A percentile compares a stretch with the other conserved stretches of the same genome.
phyloP scores from a whole-genome alignment of 2,797 vertebrate genomes.

The Carduelis carduelis region DNA sequence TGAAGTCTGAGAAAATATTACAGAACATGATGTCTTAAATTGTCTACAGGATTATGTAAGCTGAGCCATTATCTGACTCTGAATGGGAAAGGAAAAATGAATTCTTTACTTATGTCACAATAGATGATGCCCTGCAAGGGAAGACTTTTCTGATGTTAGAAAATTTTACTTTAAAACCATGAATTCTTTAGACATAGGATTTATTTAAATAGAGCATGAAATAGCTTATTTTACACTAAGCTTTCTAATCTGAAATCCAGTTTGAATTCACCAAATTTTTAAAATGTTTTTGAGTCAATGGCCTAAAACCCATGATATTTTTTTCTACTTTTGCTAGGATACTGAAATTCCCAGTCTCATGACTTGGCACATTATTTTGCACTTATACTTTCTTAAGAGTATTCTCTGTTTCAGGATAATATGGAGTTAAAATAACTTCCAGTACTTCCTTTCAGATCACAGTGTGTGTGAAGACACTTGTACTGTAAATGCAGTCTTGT shows the following conservation, averaged over 20 bases:
- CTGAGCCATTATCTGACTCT: background rate
- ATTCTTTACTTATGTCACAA: background rate
- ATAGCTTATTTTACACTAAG: background rate
- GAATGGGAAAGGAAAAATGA: background rate
- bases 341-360: background rate
- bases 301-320: background rate
- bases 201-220: conserved; percentile 6
- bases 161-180: background rate
- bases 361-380: background rate
- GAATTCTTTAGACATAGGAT: background rate
- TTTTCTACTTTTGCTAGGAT: background rate
- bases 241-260: background rate
- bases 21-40: background rate
- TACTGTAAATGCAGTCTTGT: background rate
- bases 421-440: background rate
- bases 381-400: background rate
- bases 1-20: background rate
- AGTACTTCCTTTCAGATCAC: background rate
- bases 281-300: background rate
- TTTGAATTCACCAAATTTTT: background rate
- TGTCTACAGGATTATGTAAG: background rate
- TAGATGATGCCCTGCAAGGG: background rate
- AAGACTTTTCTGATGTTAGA: background rate
- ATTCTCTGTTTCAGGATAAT: background rate
- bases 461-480: background rate